Evolutionary conservation across 2,797 vertebrate species (phyloP).

Genomic region (Gila robusta): DNA sequence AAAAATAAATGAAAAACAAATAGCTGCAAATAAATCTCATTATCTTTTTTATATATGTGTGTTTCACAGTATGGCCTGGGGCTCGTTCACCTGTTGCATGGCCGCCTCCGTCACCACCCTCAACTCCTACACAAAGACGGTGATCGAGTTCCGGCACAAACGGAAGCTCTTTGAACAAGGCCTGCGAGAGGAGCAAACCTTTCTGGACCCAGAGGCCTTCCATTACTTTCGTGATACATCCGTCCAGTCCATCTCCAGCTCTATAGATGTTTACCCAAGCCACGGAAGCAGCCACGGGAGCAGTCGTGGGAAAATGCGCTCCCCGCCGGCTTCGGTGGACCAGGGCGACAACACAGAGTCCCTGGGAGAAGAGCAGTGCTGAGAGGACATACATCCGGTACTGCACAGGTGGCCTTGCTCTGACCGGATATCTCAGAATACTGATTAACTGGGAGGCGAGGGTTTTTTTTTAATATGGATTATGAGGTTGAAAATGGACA

Average conservation of each 20-base stretch:
- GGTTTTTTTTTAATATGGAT: neutral
- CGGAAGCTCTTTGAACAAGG: constrained; percentile 93
- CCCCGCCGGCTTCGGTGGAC: constrained; percentile 68
- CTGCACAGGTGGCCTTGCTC: neutral
- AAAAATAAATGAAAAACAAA: neutral
- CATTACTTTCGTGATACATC: constrained; percentile 92
- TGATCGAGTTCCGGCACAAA: constrained; percentile 96
- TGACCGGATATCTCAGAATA: neutral
- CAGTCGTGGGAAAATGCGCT: constrained; percentile 72
- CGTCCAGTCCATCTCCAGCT: constrained; percentile 80
- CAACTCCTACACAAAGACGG: constrained; percentile 98
- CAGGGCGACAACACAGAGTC: constrained; percentile 79
- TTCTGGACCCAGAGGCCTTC: constrained; percentile 90
- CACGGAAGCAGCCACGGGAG: constrained; percentile 66
- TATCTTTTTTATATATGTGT: constrained; percentile 38
- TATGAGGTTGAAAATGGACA: neutral
- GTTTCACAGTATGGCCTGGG: constrained; percentile 90
- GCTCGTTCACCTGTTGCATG: constrained; percentile 97
- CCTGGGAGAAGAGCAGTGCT: constrained; percentile 80
- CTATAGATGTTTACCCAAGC: constrained; percentile 77
- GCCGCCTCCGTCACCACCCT: constrained; percentile 96
- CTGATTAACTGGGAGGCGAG: neutral
- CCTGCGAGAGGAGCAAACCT: constrained; percentile 90
- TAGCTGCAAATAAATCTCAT: neutral
- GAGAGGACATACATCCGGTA: constrained; percentile 54